Conservation (phyloP, 2,797 vertebrate genomes). For the Gadopsis bispinosus region DNA sequence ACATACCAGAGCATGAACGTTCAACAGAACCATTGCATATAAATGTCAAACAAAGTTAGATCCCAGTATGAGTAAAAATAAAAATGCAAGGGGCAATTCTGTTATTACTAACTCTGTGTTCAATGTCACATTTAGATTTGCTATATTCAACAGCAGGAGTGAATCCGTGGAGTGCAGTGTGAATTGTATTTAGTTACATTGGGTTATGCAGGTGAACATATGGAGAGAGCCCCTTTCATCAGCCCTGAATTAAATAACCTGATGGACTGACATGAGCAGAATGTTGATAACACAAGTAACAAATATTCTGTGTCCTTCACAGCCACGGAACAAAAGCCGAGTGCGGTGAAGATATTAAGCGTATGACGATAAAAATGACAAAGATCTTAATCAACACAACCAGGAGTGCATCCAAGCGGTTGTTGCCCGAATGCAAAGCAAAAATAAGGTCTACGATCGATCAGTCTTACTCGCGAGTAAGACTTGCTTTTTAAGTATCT, state of each 20-base stretch:
- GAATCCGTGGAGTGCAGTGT: conserved; percentile 6
- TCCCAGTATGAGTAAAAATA: neutral
- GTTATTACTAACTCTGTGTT: conserved; percentile 7
- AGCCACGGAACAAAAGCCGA: neutral
- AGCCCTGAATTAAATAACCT: conserved; percentile 43
- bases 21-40: neutral
- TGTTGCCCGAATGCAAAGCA: conserved; percentile 27
- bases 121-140: conserved; percentile 22
- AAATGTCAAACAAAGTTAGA: conserved; percentile 19
- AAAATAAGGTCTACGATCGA: conserved; percentile 16
- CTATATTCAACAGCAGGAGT: conserved; percentile 12
- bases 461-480: conserved; percentile 5
- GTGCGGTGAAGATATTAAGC: neutral
- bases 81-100: neutral
- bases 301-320: conserved; percentile 38
- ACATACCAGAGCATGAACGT: neutral
- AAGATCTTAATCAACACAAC: conserved; percentile 20
- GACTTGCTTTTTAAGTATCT: no score
- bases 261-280: conserved; percentile 39
- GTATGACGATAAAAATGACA: conserved; percentile 24
- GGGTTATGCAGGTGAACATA: conserved; percentile 47
- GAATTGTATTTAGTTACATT: conserved; percentile 32
- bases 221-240: conserved; percentile 45
- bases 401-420: neutral
- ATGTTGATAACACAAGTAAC: conserved; percentile 26